Evolutionary conservation across 2,113 vertebrate genomes (phyloP), one percentile per base, ranked within the genome.

Genomic region (Salminus brasiliensis): DNA sequence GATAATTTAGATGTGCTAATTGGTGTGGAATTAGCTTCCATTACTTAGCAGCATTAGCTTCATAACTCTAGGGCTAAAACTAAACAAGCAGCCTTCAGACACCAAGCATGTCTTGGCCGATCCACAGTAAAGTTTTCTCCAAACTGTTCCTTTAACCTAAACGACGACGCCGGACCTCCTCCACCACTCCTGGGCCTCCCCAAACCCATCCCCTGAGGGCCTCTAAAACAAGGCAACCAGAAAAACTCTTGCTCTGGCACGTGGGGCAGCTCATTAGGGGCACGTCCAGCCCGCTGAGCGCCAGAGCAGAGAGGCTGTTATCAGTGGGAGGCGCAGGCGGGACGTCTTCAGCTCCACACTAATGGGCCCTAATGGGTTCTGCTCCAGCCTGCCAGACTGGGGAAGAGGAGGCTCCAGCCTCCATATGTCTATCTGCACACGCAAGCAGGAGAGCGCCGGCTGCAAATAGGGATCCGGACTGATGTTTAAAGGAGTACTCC

Each of bases 311-410:
- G 29, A 67, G n/a, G 32, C 52, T 71, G 57, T 83, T 83, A 83
- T 83, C 74, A 32, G 78, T 59, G n/a, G 29, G 30, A 72, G 67
- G 69, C 78, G 71, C 78, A 72, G 79, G 71, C 69, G 6, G 79
- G 59, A 77, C 59, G 76, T 45, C 71, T 78, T 81, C 59, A 71
- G 66, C 78, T n/a, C 57, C 13, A 69, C 74, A 71, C 71, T 83
- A 85, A 81, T 71, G 74, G 78, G 63, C 69, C 71, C 77, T 85
- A 83, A 85, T 85, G 78, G 84, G 53, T 81, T 77, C 47, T 77
- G 55, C 43, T 49, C 43, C 71, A 72, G 52, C 30, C 82, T 76
- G 78, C 70, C 70, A 78, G 74, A 10, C 57, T 76, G 30, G 13
- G 59, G 34, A 32, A 32, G 43, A 70, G 45, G 49, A 39, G 27